These are phyloP conservation scores for Phaetusa simplex DNA, from an alignment of 2,113 vertebrate genomes.

Conservation along the genomic window DNA sequence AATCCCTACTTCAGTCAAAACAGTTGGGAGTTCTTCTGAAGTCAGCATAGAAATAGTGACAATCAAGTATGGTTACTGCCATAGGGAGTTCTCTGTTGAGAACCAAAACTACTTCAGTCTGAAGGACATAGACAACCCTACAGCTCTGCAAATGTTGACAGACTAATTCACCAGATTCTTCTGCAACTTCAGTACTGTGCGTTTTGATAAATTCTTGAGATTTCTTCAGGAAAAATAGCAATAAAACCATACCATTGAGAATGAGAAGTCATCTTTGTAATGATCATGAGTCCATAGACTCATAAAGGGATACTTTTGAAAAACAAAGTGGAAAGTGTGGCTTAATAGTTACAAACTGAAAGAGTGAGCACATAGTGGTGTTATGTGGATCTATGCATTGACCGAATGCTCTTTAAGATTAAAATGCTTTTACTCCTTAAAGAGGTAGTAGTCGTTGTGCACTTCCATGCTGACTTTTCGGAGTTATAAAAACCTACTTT, in stretches of 20 bases:
- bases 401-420: neutral
- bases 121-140: neutral
- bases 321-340: neutral
- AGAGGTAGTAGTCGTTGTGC: neutral
- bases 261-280: neutral
- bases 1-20: neutral
- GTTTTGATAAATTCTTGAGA: slow-evolving; percentile 1
- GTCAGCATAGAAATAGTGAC: neutral
- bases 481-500: neutral
- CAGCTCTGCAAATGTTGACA: neutral
- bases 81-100: neutral
- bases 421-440: neutral
- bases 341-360: neutral
- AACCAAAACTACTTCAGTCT: neutral
- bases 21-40: neutral
- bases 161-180: neutral
- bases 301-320: neutral
- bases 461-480: neutral
- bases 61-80: neutral
- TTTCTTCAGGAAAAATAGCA: neutral
- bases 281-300: neutral
- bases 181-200: neutral
- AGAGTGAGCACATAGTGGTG: neutral
- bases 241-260: neutral
- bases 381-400: neutral